Conservation (phyloP, 2,888 invertebrate genomes). For the Acrobasis repandana region DNA sequence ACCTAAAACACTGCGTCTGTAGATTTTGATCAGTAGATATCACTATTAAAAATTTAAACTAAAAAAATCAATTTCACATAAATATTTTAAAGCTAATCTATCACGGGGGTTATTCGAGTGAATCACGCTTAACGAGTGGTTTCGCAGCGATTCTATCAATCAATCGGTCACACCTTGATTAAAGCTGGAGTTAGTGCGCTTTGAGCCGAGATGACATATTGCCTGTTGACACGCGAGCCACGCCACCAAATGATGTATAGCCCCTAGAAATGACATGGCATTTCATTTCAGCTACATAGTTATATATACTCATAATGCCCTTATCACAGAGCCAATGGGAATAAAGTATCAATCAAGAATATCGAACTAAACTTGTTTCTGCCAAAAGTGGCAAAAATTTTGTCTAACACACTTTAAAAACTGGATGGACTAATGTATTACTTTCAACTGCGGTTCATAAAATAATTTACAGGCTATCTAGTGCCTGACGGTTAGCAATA, state of each 20-base stretch:
- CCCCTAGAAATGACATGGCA: conserved; percentile 31
- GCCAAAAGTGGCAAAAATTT: too few species aligned
- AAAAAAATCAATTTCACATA: neutral
- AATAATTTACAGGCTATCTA: too few species aligned
- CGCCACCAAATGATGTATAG: conserved; percentile 19
- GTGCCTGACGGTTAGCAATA: too few species aligned
- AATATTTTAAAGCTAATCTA: conserved; percentile 16
- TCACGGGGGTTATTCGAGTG: conserved; percentile 33
- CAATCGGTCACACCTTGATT: conserved; percentile 77
- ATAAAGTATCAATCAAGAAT: too few species aligned
- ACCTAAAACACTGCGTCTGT: too few species aligned
- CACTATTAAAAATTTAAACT: neutral
- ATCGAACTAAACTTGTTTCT: too few species aligned
- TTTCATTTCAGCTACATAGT: conserved; percentile 28
- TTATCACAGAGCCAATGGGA: too few species aligned
- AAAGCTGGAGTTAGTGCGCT: conserved; percentile 66
- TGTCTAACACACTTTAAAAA: too few species aligned
- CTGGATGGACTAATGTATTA: too few species aligned
- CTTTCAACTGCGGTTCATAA: too few species aligned
- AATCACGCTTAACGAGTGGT: conserved; percentile 43
- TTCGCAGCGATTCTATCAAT: conserved; percentile 64
- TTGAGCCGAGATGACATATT: conserved; percentile 76
- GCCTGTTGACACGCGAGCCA: conserved; percentile 61
- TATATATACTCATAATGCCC: too few species aligned
- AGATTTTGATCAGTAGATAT: neutral